A percentile compares a stretch with the other conserved stretches of the same genome.
These are phyloP conservation scores for Drosophila leontia DNA, from an alignment of 1,140 invertebrate genomes.

Conservation along the genomic window DNA sequence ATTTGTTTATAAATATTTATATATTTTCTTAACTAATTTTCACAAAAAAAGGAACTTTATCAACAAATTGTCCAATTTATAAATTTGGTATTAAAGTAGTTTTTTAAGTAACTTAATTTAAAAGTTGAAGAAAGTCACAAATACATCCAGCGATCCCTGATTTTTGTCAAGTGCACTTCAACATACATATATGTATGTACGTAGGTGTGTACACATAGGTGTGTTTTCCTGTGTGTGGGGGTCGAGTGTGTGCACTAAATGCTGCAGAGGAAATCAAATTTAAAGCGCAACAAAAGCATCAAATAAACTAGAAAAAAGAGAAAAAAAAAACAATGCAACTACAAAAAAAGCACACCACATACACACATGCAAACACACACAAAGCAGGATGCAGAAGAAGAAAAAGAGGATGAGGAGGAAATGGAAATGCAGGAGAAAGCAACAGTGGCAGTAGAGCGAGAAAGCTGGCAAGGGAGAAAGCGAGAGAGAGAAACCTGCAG, in stretches of 20 bases:
- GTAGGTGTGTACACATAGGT: conserved; percentile 10
- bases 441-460: conserved; percentile 13
- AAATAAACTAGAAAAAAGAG: conserved; percentile 31
- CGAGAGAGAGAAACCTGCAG: conserved; percentile 12
- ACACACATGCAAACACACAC: conserved; percentile 5
- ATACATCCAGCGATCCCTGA: too few species aligned
- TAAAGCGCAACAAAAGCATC: conserved; percentile 59
- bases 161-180: conserved; percentile 4
- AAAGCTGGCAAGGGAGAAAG: conserved; percentile 13
- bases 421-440: conserved; percentile 21
- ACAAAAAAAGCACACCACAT: conserved; percentile 28
- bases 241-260: conserved; percentile 44
- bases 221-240: neutral
- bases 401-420: neutral
- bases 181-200: conserved; percentile 2
- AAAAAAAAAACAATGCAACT: conserved; percentile 19
- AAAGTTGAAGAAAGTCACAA: neutral
- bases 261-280: conserved; percentile 73
- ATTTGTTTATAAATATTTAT: too few species aligned
- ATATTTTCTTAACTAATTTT: too few species aligned
- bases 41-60: too few species aligned
- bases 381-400: conserved; percentile 13
- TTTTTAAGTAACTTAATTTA: neutral
- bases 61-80: too few species aligned
- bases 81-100: neutral